Base-by-base conservation (phyloP, 2,888 invertebrate genomes). In the Drosophila parthenogenetica region DNA sequence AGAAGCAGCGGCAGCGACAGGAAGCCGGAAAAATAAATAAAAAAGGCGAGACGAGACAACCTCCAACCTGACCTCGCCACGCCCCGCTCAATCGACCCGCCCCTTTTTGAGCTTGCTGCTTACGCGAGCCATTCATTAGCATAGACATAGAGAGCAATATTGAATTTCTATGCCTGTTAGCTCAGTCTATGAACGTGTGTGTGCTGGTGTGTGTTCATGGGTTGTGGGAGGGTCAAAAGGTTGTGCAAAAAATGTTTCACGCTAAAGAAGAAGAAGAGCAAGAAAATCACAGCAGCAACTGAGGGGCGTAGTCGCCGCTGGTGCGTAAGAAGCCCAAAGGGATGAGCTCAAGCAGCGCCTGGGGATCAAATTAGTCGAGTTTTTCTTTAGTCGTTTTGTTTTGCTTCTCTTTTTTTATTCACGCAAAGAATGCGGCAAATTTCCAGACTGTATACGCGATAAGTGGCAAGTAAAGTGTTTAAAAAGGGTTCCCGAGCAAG, bases 11-110 rank as follows among this genome's bases (percentile, higher is more conserved):
- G 43, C 50, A 59, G 73, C 79, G 65, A 80, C 81, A 83, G 86
- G 87, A 84, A 84, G 79, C 82, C 87, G 85, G 82, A 87, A 87
- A 84, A 84, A 84, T 84, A 84, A 84, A 87, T 81, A 87, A 81
- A 84, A 84, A 70, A 70, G 54, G 64, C 66, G 66, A 69, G 69
- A 64, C 76, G 69, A 71, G 68, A 70, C 69, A 59, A 61, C 65
- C 57, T 57, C 50, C 37, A 45, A n/a, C 61, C 45, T 48, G 43
- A 37, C 13, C 5, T 11, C 37, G 19, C 22, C 37, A 19, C 22
- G 10, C 14, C 37, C 14, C 35, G 1, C 25, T n/a, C 43, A 29
- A 29, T 29, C 29, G 29, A 29, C 29, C 29, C 29, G 29, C 29
- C 29, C 11, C 37, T 13, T 25, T 19, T 17, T 25, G 14, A 13